Base-by-base conservation (phyloP, 2,113 vertebrate species). In the Sturnus vulgaris region DNA sequence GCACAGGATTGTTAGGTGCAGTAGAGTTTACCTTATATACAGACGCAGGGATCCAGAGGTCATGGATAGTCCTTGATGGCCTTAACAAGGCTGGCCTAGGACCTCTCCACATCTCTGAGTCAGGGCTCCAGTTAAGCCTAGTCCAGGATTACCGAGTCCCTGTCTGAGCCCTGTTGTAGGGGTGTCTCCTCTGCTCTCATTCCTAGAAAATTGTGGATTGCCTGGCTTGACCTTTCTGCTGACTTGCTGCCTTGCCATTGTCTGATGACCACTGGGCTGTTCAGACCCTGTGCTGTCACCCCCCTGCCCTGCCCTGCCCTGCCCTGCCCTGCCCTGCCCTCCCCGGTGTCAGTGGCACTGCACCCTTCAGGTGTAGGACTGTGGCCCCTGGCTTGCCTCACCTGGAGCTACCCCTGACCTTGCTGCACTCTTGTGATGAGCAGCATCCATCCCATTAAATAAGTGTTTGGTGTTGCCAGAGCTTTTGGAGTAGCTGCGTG, bases 331-430 rank as follows among this genome's bases (percentile, higher is more conserved):
- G 28, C 24, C 42, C 31, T 56, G 11, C 28, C 53, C 37, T 12
- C 8, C 35, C 12, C 40, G 11, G 16, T 64, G 22, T 19, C 57
- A n/a, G 28, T 33, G 35, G 27, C 52, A 44, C 27, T 16, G 16
- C 9, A 57, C 4, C 25, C 12, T 57, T 23, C 15, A 44, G 46
- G 44, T 50, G 8, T 27, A 18, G 52, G 6, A 40, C 28, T 39
- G 27, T 42, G 37, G 14, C 3, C 13, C 8, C 37, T 65, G 31
- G 12, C 42, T 76, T 0, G 0, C 55, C 76, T 68, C 53, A n/a
- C 20, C 46, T 33, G 33, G 10, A 33, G 27, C 1, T 50, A 21
- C 30, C 9, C 37, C 49, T 75, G 30, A 23, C 63, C 42, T 71
- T 2, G 5, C 28, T 70, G 30, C 4, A 72, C 8, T 28, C 11